Evolutionary conservation across 2,888 invertebrate species (phyloP), one percentile per base, ranked within the genome.

Genomic region (Allophyes oxyacanthae): DNA sequence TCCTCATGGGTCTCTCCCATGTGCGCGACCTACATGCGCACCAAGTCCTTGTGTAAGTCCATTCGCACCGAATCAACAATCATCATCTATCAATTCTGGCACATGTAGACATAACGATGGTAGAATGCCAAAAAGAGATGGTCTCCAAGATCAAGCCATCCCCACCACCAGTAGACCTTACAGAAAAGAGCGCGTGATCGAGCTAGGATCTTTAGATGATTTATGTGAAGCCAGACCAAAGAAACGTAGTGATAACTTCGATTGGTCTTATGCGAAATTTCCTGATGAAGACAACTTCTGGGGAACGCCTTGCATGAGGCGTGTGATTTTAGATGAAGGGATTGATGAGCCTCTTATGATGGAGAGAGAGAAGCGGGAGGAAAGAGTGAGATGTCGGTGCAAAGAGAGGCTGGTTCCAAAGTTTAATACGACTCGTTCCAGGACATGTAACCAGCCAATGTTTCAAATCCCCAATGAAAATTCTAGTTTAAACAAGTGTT

Each of bases 181-280:
- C 6, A 57, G 55, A 25, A 74, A 62, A 14, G 56, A 67, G 8
- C 36, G 55, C 2, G 63, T 73, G 0, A 61, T 58, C 20, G 63
- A 69, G 9, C 26, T 76, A 34, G 77, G 67, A 0, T 74, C 77
- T 7, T 44, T 71, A 32, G 58, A 68, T n/a, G 63, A 77, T 20
- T 5, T 71, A 13, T n/a, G 41, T 20, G 20, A 38, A 13, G 2
- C 36, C 1, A 71, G 65, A 15, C 46, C 71, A 0, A 57, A 57
- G 11, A 66, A 57, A 43, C 38, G 49, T 13, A 26, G 9, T 32
- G 37, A 56, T 2, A 49, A 46, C 26, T 40, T 46, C 6, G 67
- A 71, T 5, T 72, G 72, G 64, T 44, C 32, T 13, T 41, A 13
- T 6, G 28, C 20, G 0, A 51, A 54, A 5, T 59, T 60, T 15